These are phyloP conservation scores for Rhinolophus ferrumequinum DNA, from an alignment of 2,113 vertebrate species.

Conservation along the genomic window DNA sequence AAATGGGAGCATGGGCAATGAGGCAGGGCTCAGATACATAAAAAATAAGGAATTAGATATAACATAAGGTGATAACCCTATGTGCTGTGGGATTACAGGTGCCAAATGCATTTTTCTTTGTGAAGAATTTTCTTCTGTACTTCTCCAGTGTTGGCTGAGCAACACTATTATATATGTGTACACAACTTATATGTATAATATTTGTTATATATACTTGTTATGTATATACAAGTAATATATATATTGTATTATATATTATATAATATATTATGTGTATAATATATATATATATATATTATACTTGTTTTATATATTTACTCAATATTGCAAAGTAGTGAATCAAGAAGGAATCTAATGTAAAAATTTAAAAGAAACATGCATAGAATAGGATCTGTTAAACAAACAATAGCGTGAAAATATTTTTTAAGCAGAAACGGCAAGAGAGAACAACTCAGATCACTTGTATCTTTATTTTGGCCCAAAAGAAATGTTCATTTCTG, in stretches of 20 bases:
- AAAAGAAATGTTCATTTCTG: neutral
- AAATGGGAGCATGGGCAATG: neutral
- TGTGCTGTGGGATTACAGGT: neutral
- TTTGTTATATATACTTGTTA: too few relatives aligned
- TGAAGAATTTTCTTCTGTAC: neutral
- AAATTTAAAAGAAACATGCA: neutral
- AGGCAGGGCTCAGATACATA: neutral
- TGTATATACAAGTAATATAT: too few relatives aligned
- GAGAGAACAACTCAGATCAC: neutral
- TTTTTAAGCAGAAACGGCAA: neutral
- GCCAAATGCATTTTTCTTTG: neutral
- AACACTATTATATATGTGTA: neutral
- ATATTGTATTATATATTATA: too few relatives aligned
- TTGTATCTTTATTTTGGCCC: neutral
- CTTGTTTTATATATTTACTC: neutral
- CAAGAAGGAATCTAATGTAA: neutral
- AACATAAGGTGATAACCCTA: neutral
- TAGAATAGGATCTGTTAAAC: neutral
- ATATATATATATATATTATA: too few relatives aligned
- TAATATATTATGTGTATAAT: too few relatives aligned
- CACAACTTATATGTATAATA: too few relatives aligned
- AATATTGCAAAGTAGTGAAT: neutral
- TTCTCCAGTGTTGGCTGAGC: neutral
- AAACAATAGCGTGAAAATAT: constrained; percentile 13
- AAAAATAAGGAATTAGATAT: neutral